Base-by-base conservation (phyloP, 2,113 vertebrate species). In the Amblyopsis rosae region DNA sequence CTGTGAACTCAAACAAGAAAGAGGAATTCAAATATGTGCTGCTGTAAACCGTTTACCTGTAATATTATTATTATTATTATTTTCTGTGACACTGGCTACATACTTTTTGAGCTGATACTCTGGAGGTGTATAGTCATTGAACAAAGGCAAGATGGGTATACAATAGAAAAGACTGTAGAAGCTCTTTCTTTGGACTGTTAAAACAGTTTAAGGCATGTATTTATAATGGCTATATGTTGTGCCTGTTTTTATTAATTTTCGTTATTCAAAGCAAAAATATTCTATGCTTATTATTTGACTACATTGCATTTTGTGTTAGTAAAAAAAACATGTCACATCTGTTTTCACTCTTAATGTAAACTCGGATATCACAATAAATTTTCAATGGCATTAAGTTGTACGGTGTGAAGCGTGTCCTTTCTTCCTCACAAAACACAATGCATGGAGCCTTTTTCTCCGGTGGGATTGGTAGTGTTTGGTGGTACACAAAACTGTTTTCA, bases 351-450 rank as follows among this genome's bases (percentile, higher is more conserved):
- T 26, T 94, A 94, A 93, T 95, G 94, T 95, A 95, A 90, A 94
- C 90, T 84, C 87, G 91, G 92, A 94, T 96, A 95, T 95, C 93
- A 95, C 93, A 97, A 96, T 96, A 96, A 96, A 97, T 93, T 94
- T 95, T 92, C 92, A 92, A 91, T 93, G 90, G 90, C 82, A 92
- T 88, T 82, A 65, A 46, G 6, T 59, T 58, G 61, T 67, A 47
- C 15, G 47, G 59, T 47, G 35, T 47, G 45, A 67, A 3, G 58
- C 33, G 4, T 3, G 51, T 70, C 3, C 1, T 64, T 55, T 0
- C 15, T 47, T 26, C 26, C 26, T 26, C 26, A 2, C 26, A 26
- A 26, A 2, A 26, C 26, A 2, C 0, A 26, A 26, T 26, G 26
- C 26, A 26, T 26, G 26, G 26, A 26, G 26, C 2, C 26, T 26